Base-by-base conservation (phyloP, 1,140 invertebrate genomes). In the Sitobion miscanthi region DNA sequence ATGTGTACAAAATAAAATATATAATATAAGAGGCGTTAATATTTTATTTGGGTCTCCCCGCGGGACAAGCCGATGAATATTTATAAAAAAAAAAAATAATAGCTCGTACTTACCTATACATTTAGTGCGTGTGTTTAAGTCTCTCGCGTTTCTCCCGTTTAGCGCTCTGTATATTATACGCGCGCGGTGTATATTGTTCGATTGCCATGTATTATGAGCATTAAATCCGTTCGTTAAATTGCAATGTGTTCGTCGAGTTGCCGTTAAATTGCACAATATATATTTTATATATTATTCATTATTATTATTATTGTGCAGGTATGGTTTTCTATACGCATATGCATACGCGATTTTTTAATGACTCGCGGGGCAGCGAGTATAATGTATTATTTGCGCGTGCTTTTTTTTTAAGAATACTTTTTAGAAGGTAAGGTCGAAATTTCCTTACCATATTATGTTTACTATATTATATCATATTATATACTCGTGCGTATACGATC, bases 11-110 rank as follows among this genome's bases (percentile, higher is more conserved):
- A n/a, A 77, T 69, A n/a, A 69, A 69, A 69, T 30, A 69, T 54
- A 69, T 69, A 69, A 62, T 69, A n/a, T 77, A 77, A 77, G 62
- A 77, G 62, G 62, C 30, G 62, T 77, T 77, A 77, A 69, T 77
- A 77, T 77, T 42, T 17, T 77, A 77, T n/a, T 77, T 69, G 11
- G 30, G 62, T 17, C 62, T 77, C n/a, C 5, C 30, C 62, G 14
- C 30, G 62, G 62, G 30, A n/a, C 4, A 8, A 77, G 11, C 14
- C n/a, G 30, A 77, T 77, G 30, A 77, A 77, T 77, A 77, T n/a
- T 77, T 35, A 77, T 77, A n/a, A n/a, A 69, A 69, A 62, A 54
- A 52, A 62, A 69, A n/a, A 77, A 77, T 35, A 14, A 77, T 35
- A n/a, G 62, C 14, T 17, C 30, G 62, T n/a, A 77, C n/a, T 77